Evolutionary conservation across 2,797 vertebrate species (phyloP), one percentile per base, ranked within the genome.

Genomic region (Rhynchotus rufescens): DNA sequence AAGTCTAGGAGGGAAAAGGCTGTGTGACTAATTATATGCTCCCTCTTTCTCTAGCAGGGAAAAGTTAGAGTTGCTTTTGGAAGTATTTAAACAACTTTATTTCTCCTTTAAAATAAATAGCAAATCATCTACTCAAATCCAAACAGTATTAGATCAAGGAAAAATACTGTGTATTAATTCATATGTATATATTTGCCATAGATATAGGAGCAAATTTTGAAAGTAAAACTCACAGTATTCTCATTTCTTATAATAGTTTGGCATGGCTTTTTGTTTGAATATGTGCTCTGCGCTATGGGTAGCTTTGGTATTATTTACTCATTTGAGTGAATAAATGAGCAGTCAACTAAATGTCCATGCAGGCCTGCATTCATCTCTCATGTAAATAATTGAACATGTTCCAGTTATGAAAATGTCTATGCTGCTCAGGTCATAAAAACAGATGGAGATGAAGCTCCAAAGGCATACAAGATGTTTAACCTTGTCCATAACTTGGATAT

Each of bases 361-460:
- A 57, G 72, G 21, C 64, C 68, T 86, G 68, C 44, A 13, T 86
- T 90, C 68, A 60, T 80, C 61, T 80, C 51, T 84, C 57, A 15
- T 64, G 47, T 54, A 88, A 95, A 80, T 14, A 84, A 44, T 51
- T 38, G 32, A 92, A 52, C 47, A 21, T 6, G 36, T 80, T 74
- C 78, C 92, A 80, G 40, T 84, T 88, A 88, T 74, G 84, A 82
- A 88, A 90, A 44, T 65, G 74, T 51, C 72, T 86, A 4, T 66
- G 91, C 91, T 57, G 65, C 40, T 38, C 62, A 23, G 86, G 81
- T 84, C 92, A 62, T 49, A 72, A 68, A 94, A 80, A 10, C 81
- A 91, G 79, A 80, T 88, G 90, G 92, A 88, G 54, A 77, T 32
- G 54, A 75, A 92, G 57, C 61, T 94, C 78, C 84, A 54, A 86